Conservation (phyloP, 2,113 vertebrate genomes). For the Emydocephalus ijimae region DNA sequence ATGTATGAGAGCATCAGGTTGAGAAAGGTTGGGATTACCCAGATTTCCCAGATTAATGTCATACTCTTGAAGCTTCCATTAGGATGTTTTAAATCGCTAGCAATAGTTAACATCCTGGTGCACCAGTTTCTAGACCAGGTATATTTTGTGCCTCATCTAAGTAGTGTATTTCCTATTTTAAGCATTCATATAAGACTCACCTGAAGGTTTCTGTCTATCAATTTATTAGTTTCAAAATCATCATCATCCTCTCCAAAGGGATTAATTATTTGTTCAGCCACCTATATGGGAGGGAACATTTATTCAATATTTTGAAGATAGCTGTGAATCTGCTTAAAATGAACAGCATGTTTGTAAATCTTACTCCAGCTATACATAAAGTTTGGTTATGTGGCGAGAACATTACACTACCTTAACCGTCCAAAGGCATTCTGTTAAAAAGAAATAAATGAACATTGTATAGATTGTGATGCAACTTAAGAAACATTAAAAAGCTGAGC, state of each 20-base stretch:
- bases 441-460: not conserved
- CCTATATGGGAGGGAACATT: constrained; percentile 59
- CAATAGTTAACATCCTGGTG: not conserved
- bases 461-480: not conserved
- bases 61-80: not conserved
- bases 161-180: not conserved
- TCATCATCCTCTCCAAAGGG: constrained; percentile 88
- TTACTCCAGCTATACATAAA: not conserved
- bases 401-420: not conserved
- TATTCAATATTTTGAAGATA: not conserved
- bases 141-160: not conserved
- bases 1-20: not conserved
- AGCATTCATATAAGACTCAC: constrained; percentile 40
- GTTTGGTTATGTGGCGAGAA: not conserved
- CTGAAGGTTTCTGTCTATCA: constrained; percentile 89
- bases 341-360: not conserved
- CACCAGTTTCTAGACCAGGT: too few relatives aligned
- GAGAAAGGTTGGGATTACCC: not conserved
- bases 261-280: constrained; percentile 88
- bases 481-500: not conserved
- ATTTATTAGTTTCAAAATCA: constrained; percentile 90
- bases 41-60: not conserved
- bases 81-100: not conserved
- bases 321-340: not conserved
- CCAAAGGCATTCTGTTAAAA: not conserved